These are phyloP conservation scores for Achatina immaculata DNA, from an alignment of 1,140 invertebrate species.

Conservation along the genomic window DNA sequence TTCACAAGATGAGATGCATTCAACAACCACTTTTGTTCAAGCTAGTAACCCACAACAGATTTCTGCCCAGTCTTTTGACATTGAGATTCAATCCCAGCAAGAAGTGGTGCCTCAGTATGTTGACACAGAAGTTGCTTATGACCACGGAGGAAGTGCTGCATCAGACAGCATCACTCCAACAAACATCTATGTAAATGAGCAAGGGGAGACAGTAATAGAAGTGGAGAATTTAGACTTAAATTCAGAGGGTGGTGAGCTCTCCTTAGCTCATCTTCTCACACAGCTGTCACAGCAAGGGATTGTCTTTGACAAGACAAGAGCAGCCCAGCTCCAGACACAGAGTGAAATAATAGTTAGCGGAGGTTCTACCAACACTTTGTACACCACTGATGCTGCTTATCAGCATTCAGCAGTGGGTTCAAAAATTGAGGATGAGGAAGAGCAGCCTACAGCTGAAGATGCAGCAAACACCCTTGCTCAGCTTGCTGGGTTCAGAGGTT, in stretches of 20 bases:
- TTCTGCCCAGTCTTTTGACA: neutral
- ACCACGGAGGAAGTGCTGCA: neutral
- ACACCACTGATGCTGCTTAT: slow-evolving; percentile 6
- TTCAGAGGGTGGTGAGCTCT: slow-evolving; percentile 40
- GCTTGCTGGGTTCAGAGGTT: slow-evolving; percentile 40
- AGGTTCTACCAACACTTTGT: neutral
- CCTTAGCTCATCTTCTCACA: slow-evolving; percentile 41
- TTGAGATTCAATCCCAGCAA: slow-evolving; percentile 19
- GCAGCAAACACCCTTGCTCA: slow-evolving; percentile 45
- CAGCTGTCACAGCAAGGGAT: slow-evolving; percentile 47
- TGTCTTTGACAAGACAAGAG: slow-evolving; percentile 42
- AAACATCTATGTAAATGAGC: slow-evolving; percentile 44
- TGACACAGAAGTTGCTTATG: neutral
- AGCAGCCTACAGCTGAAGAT: slow-evolving; percentile 44
- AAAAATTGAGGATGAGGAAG: slow-evolving; percentile 30
- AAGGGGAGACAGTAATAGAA: slow-evolving; percentile 44
- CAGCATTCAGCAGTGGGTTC: neutral
- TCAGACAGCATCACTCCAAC: slow-evolving; percentile 31
- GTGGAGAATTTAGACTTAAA: slow-evolving; percentile 44
- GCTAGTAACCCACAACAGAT: neutral
- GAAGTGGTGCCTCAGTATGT: slow-evolving; percentile 3
- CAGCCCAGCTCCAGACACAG: neutral
- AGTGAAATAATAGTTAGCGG: neutral
- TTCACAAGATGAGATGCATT: neutral
- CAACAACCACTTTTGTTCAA: neutral